Percentiles rank a stretch among this genome's conserved stretches.
Evolutionary conservation across 2,113 vertebrate species (phyloP).

Genomic region (Ariopsis seemanni): DNA sequence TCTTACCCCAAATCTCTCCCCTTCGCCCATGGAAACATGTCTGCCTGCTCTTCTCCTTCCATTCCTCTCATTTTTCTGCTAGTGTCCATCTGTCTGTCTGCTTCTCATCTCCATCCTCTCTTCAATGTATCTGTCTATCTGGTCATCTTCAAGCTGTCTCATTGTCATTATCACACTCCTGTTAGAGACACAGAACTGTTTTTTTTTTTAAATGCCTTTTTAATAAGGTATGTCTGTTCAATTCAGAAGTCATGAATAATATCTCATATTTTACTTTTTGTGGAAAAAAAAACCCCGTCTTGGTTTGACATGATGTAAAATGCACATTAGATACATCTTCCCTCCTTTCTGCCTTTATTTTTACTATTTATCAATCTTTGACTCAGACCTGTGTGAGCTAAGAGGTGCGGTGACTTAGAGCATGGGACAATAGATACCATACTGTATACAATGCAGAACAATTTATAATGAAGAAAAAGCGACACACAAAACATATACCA

Average conservation of each 20-base stretch:
- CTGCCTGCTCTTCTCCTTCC: conserved; percentile 62
- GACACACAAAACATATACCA: background rate
- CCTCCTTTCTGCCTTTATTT: background rate
- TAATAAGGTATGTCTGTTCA: background rate
- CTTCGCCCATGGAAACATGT: conserved; percentile 76
- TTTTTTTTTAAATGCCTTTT: no score
- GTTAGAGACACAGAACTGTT: background rate
- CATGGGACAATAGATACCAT: background rate
- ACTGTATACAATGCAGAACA: background rate
- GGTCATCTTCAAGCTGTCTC: background rate
- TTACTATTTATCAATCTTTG: background rate
- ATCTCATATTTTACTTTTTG: background rate
- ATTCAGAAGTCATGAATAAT: background rate
- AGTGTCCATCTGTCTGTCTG: background rate
- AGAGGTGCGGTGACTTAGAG: background rate
- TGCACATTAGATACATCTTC: background rate
- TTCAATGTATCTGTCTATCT: background rate
- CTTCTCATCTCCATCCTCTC: background rate
- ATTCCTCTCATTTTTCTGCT: conserved; percentile 28
- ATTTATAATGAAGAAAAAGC: background rate
- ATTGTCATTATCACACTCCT: conserved; percentile 2
- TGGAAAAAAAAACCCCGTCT: background rate
- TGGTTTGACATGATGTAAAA: background rate
- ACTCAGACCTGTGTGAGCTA: background rate
- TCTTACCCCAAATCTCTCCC: conserved; percentile 76